Evolutionary conservation across 1,140 invertebrate species (phyloP).

Genomic region (Goniozus legneri): DNA sequence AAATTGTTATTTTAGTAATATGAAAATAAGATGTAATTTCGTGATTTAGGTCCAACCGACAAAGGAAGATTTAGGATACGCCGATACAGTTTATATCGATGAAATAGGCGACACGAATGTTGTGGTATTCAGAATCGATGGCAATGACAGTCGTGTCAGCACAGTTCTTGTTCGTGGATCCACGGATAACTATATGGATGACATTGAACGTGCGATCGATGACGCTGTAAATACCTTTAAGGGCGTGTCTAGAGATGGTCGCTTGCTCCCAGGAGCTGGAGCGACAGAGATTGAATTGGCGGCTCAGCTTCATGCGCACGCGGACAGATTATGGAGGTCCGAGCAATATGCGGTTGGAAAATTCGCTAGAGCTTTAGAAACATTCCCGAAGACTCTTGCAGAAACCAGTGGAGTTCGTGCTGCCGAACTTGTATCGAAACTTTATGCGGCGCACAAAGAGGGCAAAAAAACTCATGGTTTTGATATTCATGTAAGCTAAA

Average conservation of each 20-base stretch:
- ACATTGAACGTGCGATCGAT: slow-evolving; percentile 96
- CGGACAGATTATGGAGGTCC: slow-evolving; percentile 87
- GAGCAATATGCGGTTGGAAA: slow-evolving; percentile 97
- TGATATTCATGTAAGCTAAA: slow-evolving; percentile 74
- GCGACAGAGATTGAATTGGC: slow-evolving; percentile 94
- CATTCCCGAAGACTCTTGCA: slow-evolving; percentile 86
- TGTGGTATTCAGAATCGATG: slow-evolving; percentile 84
- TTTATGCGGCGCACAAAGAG: slow-evolving; percentile 89
- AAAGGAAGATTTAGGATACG: slow-evolving; percentile 88
- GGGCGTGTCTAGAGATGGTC: slow-evolving; percentile 64
- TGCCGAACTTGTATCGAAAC: slow-evolving; percentile 83
- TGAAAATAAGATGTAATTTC: neutral
- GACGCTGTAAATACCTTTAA: slow-evolving; percentile 99
- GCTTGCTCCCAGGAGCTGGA: slow-evolving; percentile 90
- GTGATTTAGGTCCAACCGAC: slow-evolving; percentile 68
- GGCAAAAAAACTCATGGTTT: slow-evolving; percentile 82
- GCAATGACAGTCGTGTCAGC: slow-evolving; percentile 78
- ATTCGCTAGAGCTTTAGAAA: slow-evolving; percentile 88
- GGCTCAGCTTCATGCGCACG: slow-evolving; percentile 77
- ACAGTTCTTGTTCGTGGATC: slow-evolving; percentile 94
- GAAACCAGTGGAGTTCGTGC: slow-evolving; percentile 91
- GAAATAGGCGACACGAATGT: slow-evolving; percentile 94
- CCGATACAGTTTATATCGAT: slow-evolving; percentile 88
- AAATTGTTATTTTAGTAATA: neutral
- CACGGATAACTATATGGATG: slow-evolving; percentile 98